Percentiles rank a stretch among this genome's conserved stretches.
phyloP scores from a whole-genome alignment of 1,140 invertebrate genomes.

The Drosophila watanabei region DNA sequence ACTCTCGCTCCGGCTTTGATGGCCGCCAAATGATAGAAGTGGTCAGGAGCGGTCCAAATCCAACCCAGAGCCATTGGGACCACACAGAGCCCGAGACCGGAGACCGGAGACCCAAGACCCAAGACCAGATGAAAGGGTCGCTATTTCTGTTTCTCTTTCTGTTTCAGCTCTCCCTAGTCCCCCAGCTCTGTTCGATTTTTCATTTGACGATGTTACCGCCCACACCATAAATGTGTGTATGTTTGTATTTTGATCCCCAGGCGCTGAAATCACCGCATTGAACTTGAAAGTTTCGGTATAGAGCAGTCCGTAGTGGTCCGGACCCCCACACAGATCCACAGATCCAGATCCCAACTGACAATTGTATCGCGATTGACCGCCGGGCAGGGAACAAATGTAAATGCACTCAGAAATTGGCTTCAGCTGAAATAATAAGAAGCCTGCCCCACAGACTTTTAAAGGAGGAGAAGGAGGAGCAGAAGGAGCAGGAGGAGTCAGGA shows the following conservation, averaged over 20 bases:
- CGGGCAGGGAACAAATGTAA: conserved; percentile 56
- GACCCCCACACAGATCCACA: conserved; percentile 36
- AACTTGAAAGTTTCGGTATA: conserved; percentile 65
- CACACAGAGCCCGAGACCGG: conserved; percentile 38
- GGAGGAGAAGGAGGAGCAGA: neutral
- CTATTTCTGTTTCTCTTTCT: conserved; percentile 44
- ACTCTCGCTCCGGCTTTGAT: conserved; percentile 64
- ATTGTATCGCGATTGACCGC: conserved; percentile 81
- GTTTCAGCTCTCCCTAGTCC: conserved; percentile 6
- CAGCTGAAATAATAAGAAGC: conserved; percentile 55
- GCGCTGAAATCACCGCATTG: conserved; percentile 72
- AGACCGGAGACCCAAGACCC: conserved; percentile 8
- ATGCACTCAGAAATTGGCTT: conserved; percentile 46
- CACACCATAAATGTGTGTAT: conserved; percentile 66
- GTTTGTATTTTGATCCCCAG: conserved; percentile 49
- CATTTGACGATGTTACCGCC: conserved; percentile 77
- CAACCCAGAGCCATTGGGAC: conserved; percentile 41
- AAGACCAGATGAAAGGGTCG: conserved; percentile 56
- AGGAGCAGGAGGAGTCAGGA: conserved; percentile 18
- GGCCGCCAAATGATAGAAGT: conserved; percentile 76
- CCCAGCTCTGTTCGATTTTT: conserved; percentile 66
- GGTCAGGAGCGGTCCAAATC: conserved; percentile 31
- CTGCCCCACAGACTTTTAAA: conserved; percentile 11
- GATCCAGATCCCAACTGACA: conserved; percentile 62
- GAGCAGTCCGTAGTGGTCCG: conserved; percentile 1